Conservation (phyloP, 2,113 vertebrate genomes). For the Ginglymostoma cirratum region DNA sequence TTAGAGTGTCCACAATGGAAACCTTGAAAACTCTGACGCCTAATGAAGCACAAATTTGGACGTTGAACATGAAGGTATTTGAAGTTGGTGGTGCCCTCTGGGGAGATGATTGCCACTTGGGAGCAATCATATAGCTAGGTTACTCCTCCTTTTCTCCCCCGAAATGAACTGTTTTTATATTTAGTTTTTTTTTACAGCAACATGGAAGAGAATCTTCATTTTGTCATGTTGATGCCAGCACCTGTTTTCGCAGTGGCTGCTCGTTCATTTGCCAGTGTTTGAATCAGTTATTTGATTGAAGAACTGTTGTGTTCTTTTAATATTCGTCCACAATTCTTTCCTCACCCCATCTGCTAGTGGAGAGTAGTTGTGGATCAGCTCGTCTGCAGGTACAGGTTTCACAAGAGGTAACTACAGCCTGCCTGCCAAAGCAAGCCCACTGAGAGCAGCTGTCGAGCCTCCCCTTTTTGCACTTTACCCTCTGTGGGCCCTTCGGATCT, state of each 20-base stretch:
- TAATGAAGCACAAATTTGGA: conserved; percentile 67
- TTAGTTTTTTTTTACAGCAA: neutral
- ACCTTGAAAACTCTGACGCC: conserved; percentile 55
- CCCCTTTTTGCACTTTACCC: conserved; percentile 64
- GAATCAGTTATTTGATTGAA: conserved; percentile 61
- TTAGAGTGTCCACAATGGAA: conserved; percentile 60
- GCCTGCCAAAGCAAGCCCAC: conserved; percentile 70
- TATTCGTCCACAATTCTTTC: conserved; percentile 55
- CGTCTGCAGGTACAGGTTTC: conserved; percentile 36
- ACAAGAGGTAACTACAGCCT: conserved; percentile 58
- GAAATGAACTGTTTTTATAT: neutral
- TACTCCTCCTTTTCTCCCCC: conserved; percentile 47
- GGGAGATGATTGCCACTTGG: conserved; percentile 51
- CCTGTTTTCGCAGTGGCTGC: conserved; percentile 55
- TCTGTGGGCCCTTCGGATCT: conserved; percentile 67
- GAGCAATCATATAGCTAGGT: conserved; percentile 49
- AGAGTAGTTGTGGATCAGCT: conserved; percentile 34
- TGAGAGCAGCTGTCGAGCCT: conserved; percentile 76
- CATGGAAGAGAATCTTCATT: conserved; percentile 6
- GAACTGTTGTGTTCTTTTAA: conserved; percentile 54
- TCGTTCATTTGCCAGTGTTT: conserved; percentile 61
- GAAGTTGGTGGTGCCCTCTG: conserved; percentile 51
- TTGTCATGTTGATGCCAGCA: conserved; percentile 45
- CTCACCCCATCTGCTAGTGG: conserved; percentile 29
- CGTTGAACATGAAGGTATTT: conserved; percentile 55